Evolutionary conservation across 2,113 vertebrate species (phyloP).

Genomic region (Poicephalus meyeri): DNA sequence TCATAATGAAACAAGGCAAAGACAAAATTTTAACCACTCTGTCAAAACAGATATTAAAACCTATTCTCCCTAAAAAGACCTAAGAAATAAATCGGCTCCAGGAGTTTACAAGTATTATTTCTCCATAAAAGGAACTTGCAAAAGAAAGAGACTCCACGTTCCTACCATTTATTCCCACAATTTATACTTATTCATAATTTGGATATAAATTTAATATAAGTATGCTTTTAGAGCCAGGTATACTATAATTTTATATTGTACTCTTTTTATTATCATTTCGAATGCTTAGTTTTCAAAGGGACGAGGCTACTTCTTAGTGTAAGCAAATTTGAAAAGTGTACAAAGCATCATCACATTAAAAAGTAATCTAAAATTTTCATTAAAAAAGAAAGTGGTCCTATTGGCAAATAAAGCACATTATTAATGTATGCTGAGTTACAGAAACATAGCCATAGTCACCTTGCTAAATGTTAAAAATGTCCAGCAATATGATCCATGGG

Average conservation of each 20-base stretch:
- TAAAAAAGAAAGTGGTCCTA: not conserved
- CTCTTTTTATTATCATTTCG: not conserved
- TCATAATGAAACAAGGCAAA: not conserved
- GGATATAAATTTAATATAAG: not conserved
- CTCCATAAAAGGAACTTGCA: not conserved
- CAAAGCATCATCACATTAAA: not conserved
- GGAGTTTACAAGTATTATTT: not conserved
- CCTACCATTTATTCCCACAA: not conserved
- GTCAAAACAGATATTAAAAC: constrained; percentile 15
- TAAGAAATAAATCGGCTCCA: not conserved
- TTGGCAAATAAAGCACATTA: not conserved
- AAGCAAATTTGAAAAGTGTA: not conserved
- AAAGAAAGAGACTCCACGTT: not conserved
- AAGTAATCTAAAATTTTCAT: not conserved
- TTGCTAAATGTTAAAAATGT: not conserved
- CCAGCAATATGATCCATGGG: not conserved
- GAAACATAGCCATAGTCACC: not conserved
- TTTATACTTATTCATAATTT: not conserved
- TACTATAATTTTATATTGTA: not conserved
- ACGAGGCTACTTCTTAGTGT: not conserved
- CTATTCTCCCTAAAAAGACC: not conserved
- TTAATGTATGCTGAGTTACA: not conserved
- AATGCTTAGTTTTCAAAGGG: not conserved
- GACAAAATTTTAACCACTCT: not conserved
- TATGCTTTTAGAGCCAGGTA: not conserved